Evolutionary conservation across 2,888 invertebrate genomes (phyloP).

Genomic region (Mythimna albipuncta): DNA sequence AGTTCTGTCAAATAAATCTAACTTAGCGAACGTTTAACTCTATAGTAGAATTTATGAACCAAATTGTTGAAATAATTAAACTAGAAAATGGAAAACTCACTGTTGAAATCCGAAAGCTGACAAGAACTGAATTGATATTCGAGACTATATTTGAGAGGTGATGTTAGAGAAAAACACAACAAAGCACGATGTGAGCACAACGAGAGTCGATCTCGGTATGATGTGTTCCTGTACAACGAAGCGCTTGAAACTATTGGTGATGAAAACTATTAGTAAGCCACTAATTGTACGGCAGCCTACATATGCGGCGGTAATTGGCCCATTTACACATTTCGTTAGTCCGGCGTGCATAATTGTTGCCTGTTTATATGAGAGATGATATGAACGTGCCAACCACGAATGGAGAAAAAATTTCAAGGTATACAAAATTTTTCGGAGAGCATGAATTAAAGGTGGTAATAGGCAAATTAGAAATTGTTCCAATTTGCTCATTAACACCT

Average conservation of each 20-base stretch:
- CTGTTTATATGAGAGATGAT: constrained; percentile 84
- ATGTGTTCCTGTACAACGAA: constrained; percentile 77
- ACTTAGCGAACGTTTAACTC: constrained; percentile 70
- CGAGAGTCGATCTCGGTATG: constrained; percentile 85
- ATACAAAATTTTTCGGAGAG: constrained; percentile 62
- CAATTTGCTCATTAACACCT: constrained; percentile 30
- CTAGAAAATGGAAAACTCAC: constrained; percentile 54
- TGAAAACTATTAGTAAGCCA: constrained; percentile 89
- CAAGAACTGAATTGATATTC: constrained; percentile 25
- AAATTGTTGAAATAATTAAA: constrained; percentile 48
- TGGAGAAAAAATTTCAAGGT: constrained; percentile 75
- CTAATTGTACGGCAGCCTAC: constrained; percentile 90
- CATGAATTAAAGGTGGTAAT: constrained; percentile 70
- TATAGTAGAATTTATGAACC: constrained; percentile 68
- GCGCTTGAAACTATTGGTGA: constrained; percentile 85
- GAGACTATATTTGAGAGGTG: constrained; percentile 7
- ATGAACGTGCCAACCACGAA: constrained; percentile 82
- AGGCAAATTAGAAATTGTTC: constrained; percentile 65
- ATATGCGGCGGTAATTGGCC: constrained; percentile 89
- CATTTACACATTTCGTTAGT: constrained; percentile 90
- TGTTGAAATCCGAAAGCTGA: constrained; percentile 32
- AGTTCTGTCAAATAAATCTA: constrained; percentile 78
- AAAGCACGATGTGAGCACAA: constrained; percentile 76
- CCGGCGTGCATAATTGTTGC: constrained; percentile 86
- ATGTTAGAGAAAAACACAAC: constrained; percentile 50